Evolutionary conservation across 2,113 vertebrate species (phyloP).

Genomic region (Prolemur simus): DNA sequence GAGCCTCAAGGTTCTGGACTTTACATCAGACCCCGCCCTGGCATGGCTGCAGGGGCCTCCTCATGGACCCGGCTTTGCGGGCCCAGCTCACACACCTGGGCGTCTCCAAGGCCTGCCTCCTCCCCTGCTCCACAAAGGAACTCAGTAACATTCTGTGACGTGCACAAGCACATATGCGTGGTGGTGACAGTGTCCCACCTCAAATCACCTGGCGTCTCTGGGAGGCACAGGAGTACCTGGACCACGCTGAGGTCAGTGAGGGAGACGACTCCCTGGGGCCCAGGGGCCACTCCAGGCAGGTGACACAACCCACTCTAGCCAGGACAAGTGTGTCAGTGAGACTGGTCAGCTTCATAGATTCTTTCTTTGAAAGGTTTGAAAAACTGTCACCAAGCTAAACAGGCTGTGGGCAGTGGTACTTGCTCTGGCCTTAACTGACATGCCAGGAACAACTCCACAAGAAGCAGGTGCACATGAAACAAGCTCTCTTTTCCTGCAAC

Average conservation of each 20-base stretch:
- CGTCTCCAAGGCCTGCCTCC: too few relatives aligned
- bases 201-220: background rate
- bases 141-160: background rate
- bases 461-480: background rate
- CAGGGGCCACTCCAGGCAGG: background rate
- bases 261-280: background rate
- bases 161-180: too few relatives aligned
- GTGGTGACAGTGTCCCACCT: background rate
- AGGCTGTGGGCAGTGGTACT: background rate
- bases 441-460: background rate
- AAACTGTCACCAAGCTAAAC: background rate
- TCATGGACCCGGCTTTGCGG: rapidly evolving
- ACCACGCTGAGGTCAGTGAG: background rate
- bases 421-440: background rate
- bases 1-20: background rate
- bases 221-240: background rate
- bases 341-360: background rate
- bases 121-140: background rate
- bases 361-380: constrained; percentile 13
- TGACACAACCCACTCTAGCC: constrained; percentile 2
- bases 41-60: too few relatives aligned
- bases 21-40: background rate
- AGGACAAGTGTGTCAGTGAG: constrained; percentile 1
- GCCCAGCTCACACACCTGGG: background rate
- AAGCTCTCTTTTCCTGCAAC: background rate